Conservation (phyloP, 2,888 invertebrate species). For the Scaptomyza reducta region DNA sequence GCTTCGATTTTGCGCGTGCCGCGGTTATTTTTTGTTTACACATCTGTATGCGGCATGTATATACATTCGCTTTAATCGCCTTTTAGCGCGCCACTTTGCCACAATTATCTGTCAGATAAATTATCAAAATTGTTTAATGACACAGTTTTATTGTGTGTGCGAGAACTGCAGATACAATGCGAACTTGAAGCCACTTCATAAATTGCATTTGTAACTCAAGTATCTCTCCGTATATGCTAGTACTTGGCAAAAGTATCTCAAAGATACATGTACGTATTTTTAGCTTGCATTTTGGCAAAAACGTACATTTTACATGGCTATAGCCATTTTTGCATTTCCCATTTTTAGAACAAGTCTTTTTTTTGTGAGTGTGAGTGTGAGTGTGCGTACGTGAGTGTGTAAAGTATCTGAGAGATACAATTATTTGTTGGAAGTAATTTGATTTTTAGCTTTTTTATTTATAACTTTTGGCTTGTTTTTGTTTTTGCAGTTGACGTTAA, state of each 20-base stretch:
- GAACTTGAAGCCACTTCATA: conserved; percentile 20
- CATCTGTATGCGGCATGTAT: neutral
- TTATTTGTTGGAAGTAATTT: neutral
- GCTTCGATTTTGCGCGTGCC: conserved; percentile 47
- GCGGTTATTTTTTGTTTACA: conserved; percentile 6
- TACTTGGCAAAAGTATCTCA: conserved; percentile 45
- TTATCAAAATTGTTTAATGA: conserved; percentile 55
- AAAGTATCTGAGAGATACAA: conserved; percentile 1
- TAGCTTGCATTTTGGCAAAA: conserved; percentile 41
- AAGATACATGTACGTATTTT: conserved; percentile 25
- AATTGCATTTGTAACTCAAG: conserved; percentile 16
- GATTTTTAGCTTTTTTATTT: too few species aligned
- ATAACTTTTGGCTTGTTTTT: neutral
- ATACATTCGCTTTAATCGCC: conserved; percentile 16
- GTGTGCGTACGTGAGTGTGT: too few species aligned
- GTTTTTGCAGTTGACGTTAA: too few species aligned
- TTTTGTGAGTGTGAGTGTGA: neutral
- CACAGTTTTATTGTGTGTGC: conserved; percentile 18
- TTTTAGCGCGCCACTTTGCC: conserved; percentile 39
- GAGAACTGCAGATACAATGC: conserved; percentile 2
- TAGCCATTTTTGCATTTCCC: conserved; percentile 19
- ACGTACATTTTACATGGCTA: conserved; percentile 1
- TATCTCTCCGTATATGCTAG: conserved; percentile 6
- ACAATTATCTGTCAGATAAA: conserved; percentile 69
- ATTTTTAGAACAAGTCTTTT: conserved; percentile 18